Evolutionary conservation across 2,797 vertebrate species (phyloP).

Genomic region (Eupleurogrammus muticus): DNA sequence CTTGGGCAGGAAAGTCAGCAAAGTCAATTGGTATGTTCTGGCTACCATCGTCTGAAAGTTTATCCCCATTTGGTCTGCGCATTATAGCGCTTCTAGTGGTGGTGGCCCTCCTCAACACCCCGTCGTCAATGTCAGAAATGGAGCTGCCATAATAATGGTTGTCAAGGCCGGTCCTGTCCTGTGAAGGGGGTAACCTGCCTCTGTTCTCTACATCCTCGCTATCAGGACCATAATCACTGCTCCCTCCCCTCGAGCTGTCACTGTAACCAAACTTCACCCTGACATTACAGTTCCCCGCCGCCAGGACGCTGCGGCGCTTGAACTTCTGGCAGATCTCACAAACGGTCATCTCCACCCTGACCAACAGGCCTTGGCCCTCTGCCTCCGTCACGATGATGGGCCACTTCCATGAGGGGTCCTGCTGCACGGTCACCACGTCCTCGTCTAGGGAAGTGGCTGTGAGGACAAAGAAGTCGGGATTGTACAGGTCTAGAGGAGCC

Average conservation of each 20-base stretch:
- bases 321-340: constrained; percentile 93
- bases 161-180: constrained; percentile 84
- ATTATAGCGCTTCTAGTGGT: constrained; percentile 86
- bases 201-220: constrained; percentile 87
- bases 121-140: constrained; percentile 87
- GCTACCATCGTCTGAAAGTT: constrained; percentile 80
- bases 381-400: constrained; percentile 89
- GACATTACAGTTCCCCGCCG: constrained; percentile 86
- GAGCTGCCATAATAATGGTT: constrained; percentile 84
- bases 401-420: constrained; percentile 82
- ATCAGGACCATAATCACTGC: constrained; percentile 79
- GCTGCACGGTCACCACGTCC: constrained; percentile 85
- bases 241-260: constrained; percentile 73
- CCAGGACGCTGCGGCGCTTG: constrained; percentile 92
- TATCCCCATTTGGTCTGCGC: constrained; percentile 82
- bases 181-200: constrained; percentile 81
- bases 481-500: constrained; percentile 92
- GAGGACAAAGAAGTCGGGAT: constrained; percentile 89
- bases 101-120: constrained; percentile 77
- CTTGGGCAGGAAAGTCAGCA: constrained; percentile 91
- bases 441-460: constrained; percentile 90
- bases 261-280: constrained; percentile 90
- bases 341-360: constrained; percentile 93
- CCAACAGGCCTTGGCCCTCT: constrained; percentile 91
- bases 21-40: constrained; percentile 91